Evolutionary conservation across 2,888 invertebrate genomes (phyloP).

Genomic region (Parelbella ahira): DNA sequence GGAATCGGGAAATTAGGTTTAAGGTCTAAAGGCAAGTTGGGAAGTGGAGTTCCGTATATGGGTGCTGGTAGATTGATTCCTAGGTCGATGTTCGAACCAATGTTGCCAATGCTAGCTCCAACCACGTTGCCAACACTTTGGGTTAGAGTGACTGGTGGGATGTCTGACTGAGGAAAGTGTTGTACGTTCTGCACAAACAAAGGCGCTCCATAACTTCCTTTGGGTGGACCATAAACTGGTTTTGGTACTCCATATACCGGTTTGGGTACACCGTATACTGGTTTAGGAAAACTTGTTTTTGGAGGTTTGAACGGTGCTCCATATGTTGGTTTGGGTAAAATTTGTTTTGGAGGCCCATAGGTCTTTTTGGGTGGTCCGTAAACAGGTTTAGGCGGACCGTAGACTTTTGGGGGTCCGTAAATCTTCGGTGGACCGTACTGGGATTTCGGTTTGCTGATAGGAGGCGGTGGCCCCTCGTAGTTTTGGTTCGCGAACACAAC

Average conservation of each 20-base stretch:
- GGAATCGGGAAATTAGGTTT: conserved; percentile 70
- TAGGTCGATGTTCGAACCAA: conserved; percentile 45
- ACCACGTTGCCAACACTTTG: conserved; percentile 32
- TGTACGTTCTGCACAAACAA: conserved; percentile 33
- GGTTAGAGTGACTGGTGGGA: conserved; percentile 34
- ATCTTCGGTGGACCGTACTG: conserved; percentile 53
- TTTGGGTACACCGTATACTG: conserved; percentile 47
- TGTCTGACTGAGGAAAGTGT: conserved; percentile 39
- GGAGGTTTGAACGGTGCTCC: conserved; percentile 58
- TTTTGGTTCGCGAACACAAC: conserved; percentile 56
- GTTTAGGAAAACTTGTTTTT: conserved; percentile 49
- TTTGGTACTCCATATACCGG: conserved; percentile 71
- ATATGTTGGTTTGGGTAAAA: conserved; percentile 51
- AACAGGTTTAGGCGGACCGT: conserved; percentile 61
- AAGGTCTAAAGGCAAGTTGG: conserved; percentile 51
- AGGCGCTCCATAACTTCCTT: conserved; percentile 48
- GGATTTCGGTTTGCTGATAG: conserved; percentile 58
- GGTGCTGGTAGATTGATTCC: conserved; percentile 62
- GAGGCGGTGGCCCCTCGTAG: conserved; percentile 78
- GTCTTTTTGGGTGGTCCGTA: conserved; percentile 57
- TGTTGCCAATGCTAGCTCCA: conserved; percentile 32
- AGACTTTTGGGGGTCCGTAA: conserved; percentile 66
- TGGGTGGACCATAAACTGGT: conserved; percentile 57
- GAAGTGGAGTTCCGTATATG: conserved; percentile 63
- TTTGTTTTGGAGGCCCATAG: conserved; percentile 55